These are phyloP conservation scores for Epicampocera succincta DNA, from an alignment of 2,888 invertebrate species.

Conservation along the genomic window DNA sequence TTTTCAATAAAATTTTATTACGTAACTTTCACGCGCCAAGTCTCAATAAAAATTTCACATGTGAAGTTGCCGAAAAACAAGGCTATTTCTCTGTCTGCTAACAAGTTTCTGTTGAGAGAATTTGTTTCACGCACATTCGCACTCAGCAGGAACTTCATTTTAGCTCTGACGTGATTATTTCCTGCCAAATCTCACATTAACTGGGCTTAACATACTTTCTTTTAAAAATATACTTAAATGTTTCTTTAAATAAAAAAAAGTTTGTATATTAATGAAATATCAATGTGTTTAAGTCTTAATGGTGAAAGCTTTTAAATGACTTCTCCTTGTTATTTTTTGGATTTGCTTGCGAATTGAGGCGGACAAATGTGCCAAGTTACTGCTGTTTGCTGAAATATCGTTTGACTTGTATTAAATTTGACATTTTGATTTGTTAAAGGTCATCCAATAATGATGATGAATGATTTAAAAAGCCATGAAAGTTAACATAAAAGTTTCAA, in stretches of 20 bases:
- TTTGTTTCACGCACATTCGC: not conserved
- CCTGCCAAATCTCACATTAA: constrained; percentile 14
- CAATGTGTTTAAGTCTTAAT: not conserved
- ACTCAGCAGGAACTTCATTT: constrained; percentile 10
- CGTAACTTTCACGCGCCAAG: constrained; percentile 11
- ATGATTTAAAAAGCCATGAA: constrained; percentile 42
- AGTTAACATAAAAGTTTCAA: constrained; percentile 10
- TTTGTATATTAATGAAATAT: constrained; percentile 12
- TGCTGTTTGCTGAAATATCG: constrained; percentile 1
- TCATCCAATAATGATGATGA: constrained; percentile 49
- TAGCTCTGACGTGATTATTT: constrained; percentile 8
- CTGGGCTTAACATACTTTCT: not conserved
- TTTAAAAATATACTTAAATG: not conserved
- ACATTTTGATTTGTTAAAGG: constrained; percentile 52
- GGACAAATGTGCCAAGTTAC: not conserved
- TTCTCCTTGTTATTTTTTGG: constrained; percentile 9
- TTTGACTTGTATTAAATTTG: constrained; percentile 37
- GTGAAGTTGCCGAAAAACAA: constrained; percentile 35
- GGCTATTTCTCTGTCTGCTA: not conserved
- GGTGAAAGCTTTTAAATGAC: constrained; percentile 25
- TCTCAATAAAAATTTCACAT: constrained; percentile 8
- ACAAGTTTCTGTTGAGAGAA: constrained; percentile 9
- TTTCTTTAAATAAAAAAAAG: not conserved
- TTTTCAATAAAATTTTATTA: constrained; percentile 17
- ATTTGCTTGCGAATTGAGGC: constrained; percentile 15